Evolutionary conservation across 2,888 invertebrate genomes (phyloP).

Genomic region (Sphinx pinastri): DNA sequence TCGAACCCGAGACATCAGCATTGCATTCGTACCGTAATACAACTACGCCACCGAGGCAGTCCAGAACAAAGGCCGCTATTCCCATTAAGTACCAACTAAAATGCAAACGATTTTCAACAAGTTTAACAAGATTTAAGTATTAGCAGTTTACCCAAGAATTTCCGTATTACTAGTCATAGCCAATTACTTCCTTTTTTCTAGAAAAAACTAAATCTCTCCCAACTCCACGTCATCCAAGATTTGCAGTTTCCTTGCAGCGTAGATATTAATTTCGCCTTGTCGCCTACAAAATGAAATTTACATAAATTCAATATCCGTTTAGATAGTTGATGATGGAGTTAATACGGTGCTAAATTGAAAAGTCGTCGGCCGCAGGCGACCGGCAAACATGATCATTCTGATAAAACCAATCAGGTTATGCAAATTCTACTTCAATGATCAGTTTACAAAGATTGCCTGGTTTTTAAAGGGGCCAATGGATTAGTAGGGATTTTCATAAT

Average conservation of each 20-base stretch:
- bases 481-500: too few species aligned
- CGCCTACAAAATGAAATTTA: slow-evolving; percentile 45
- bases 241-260: slow-evolving; percentile 25
- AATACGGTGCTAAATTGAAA: slow-evolving; percentile 50
- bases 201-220: too few species aligned
- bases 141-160: too few species aligned
- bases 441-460: neutral
- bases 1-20: too few species aligned
- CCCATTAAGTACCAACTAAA: too few species aligned
- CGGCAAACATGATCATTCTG: slow-evolving; percentile 41
- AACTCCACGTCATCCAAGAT: neutral
- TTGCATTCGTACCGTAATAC: too few species aligned
- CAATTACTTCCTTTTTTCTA: too few species aligned
- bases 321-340: slow-evolving; percentile 51
- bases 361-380: slow-evolving; percentile 39
- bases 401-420: slow-evolving; percentile 50
- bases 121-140: too few species aligned
- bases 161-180: too few species aligned
- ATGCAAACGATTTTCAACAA: too few species aligned
- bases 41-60: too few species aligned
- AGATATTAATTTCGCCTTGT: slow-evolving; percentile 35
- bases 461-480: neutral
- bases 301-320: slow-evolving; percentile 59
- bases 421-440: slow-evolving; percentile 37
- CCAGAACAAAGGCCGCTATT: too few species aligned